A percentile compares a stretch with the other conserved stretches of the same genome.
Evolutionary conservation across 2,113 vertebrate species (phyloP).

Genomic region (Podiceps cristatus): DNA sequence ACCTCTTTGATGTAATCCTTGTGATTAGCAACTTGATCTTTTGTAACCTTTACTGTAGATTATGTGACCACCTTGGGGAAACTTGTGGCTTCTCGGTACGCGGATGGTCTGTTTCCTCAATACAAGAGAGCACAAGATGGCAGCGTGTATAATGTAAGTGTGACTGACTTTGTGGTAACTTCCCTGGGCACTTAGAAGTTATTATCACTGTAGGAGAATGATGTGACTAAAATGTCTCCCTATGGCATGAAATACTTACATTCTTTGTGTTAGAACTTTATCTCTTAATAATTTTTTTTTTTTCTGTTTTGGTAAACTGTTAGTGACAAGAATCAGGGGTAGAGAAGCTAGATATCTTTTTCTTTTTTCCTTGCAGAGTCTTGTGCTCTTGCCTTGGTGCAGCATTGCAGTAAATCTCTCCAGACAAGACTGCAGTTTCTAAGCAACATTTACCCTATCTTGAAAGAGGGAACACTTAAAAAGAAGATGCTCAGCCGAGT

Average conservation of each 20-base stretch:
- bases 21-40: background rate
- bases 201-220: background rate
- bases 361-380: background rate
- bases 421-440: slow-evolving; percentile 29
- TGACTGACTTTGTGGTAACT: background rate
- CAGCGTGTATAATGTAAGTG: slow-evolving; percentile 81
- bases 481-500: background rate
- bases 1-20: background rate
- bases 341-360: background rate
- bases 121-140: slow-evolving; percentile 68
- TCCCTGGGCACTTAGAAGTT: background rate
- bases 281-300: background rate
- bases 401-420: slow-evolving; percentile 40
- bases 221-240: background rate
- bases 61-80: slow-evolving; percentile 80
- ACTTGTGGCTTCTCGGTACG: slow-evolving; percentile 82
- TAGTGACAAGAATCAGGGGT: background rate
- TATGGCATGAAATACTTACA: background rate
- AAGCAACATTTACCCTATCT: slow-evolving; percentile 35
- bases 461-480: background rate
- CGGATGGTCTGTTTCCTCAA: slow-evolving; percentile 77
- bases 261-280: background rate
- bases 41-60: slow-evolving; percentile 71
- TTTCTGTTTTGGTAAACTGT: background rate
- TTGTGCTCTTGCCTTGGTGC: background rate